These are phyloP conservation scores for Sclerodermus sp. DNA, from an alignment of 2,888 invertebrate genomes.

Conservation along the genomic window DNA sequence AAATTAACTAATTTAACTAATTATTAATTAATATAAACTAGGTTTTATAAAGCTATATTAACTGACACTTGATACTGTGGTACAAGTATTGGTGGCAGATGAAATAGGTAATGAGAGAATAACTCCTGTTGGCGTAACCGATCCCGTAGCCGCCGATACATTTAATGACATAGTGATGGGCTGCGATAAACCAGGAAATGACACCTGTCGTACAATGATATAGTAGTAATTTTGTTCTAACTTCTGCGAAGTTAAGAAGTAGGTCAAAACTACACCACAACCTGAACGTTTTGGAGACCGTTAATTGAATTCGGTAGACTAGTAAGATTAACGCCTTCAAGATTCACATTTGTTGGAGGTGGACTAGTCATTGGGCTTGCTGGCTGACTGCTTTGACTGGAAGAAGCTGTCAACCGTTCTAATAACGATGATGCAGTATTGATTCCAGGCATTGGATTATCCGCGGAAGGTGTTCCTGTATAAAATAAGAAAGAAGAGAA, in stretches of 20 bases:
- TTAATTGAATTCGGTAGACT: conserved; percentile 67
- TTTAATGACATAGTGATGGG: conserved; percentile 80
- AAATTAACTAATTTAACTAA: neutral
- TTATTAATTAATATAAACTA: neutral
- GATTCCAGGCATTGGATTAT: conserved; percentile 63
- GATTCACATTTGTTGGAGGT: conserved; percentile 61
- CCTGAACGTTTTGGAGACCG: conserved; percentile 78
- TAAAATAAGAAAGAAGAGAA: neutral
- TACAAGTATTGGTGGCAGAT: conserved; percentile 55
- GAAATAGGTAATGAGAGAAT: conserved; percentile 70
- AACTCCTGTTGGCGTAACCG: conserved; percentile 62
- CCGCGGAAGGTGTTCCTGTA: conserved; percentile 63
- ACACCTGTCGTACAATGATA: conserved; percentile 60
- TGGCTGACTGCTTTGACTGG: conserved; percentile 50
- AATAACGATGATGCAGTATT: conserved; percentile 61
- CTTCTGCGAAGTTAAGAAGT: neutral
- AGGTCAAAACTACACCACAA: conserved; percentile 34
- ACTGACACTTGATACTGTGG: conserved; percentile 55
- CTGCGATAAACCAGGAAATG: conserved; percentile 82
- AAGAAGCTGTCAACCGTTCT: conserved; percentile 60
- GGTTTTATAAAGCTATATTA: neutral
- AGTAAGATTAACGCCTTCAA: conserved; percentile 75
- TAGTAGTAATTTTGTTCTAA: conserved; percentile 18
- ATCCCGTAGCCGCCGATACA: conserved; percentile 67
- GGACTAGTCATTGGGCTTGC: conserved; percentile 67